Conservation (phyloP, 2,888 invertebrate species). For the Marasmarcha lunaedactyla region DNA sequence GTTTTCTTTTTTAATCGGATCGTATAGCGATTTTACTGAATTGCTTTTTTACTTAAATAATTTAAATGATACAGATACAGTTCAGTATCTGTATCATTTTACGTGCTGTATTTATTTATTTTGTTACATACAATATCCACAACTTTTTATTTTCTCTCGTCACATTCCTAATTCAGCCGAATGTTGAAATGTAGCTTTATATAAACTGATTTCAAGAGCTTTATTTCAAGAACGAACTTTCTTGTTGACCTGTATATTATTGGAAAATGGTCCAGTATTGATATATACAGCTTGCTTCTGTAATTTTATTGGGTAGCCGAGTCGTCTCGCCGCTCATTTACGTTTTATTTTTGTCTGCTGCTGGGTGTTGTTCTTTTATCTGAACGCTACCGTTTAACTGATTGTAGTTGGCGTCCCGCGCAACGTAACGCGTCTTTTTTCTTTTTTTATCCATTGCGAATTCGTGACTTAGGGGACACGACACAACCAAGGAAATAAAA, state of each 20-base stretch:
- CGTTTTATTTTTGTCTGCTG: slow-evolving; percentile 32
- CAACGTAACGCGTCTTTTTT: slow-evolving; percentile 36
- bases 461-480: slow-evolving; percentile 38
- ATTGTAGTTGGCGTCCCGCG: slow-evolving; percentile 41
- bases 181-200: too few species aligned
- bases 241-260: slow-evolving; percentile 3
- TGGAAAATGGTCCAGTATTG: too few species aligned
- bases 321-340: slow-evolving; percentile 23
- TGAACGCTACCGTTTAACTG: slow-evolving; percentile 43
- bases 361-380: slow-evolving; percentile 22
- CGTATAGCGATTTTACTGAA: too few species aligned
- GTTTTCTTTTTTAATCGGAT: too few species aligned
- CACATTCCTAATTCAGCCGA: too few species aligned
- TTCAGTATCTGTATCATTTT: too few species aligned
- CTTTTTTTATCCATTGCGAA: slow-evolving; percentile 27
- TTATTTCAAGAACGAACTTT: neutral
- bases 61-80: too few species aligned
- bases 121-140: too few species aligned
- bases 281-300: neutral
- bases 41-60: too few species aligned
- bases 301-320: slow-evolving; percentile 22
- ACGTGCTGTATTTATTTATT: too few species aligned
- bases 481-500: slow-evolving; percentile 26
- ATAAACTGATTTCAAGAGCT: too few species aligned
- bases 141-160: too few species aligned